Conservation (phyloP, 2,888 invertebrate genomes). For the Phalera bucephala region DNA sequence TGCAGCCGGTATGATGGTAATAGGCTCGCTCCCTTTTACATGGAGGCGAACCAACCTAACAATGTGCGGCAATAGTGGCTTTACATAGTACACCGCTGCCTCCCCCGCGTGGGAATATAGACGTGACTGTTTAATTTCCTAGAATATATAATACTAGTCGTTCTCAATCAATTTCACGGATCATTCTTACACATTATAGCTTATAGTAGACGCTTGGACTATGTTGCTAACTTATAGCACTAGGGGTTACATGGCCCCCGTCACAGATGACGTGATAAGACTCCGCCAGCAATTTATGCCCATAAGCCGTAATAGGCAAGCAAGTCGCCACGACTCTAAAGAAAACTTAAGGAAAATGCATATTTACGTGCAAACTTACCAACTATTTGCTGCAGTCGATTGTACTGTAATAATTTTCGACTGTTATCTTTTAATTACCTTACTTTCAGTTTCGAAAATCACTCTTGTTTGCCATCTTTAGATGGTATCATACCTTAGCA, state of each 20-base stretch:
- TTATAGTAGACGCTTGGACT: constrained; percentile 7
- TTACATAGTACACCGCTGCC: too few relatives aligned
- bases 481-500: not conserved
- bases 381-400: too few relatives aligned
- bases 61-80: too few relatives aligned
- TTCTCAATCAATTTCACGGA: too few relatives aligned
- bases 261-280: constrained; percentile 47
- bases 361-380: not conserved
- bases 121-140: too few relatives aligned
- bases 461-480: not conserved
- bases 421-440: constrained; percentile 17
- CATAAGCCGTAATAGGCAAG: constrained; percentile 39
- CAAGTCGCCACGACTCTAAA: not conserved
- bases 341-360: constrained; percentile 19
- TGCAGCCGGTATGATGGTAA: too few relatives aligned
- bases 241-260: constrained; percentile 29
- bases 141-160: too few relatives aligned
- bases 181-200: constrained; percentile 5
- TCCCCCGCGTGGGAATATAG: too few relatives aligned
- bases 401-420: not conserved
- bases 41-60: too few relatives aligned
- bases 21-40: too few relatives aligned
- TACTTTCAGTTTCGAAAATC: constrained; percentile 4
- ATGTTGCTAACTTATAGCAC: constrained; percentile 20
- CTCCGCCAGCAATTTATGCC: constrained; percentile 39